Evolutionary conservation across 2,888 invertebrate species (phyloP), one percentile per base, ranked within the genome.

Genomic region (Endomychus coccineus): DNA sequence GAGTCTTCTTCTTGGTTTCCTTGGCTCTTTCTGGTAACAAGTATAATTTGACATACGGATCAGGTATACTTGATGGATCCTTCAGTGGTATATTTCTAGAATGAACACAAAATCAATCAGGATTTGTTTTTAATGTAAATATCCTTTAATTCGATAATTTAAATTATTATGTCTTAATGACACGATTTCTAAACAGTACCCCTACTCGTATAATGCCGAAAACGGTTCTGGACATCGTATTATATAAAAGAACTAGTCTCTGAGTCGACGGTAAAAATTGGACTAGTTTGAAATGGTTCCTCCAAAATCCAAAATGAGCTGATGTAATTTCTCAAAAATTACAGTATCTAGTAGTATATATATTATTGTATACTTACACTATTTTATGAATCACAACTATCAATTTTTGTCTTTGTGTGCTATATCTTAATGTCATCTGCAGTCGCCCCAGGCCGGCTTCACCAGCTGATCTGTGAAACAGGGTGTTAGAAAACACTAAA

Each of bases 11-110:
- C 64, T 91, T 91, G 0, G 85, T 80, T 46, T 89, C 88, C 65
- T 86, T 88, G 28, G 83, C 76, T 36, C 87, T 77, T 36, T 86
- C 87, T 0, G 91, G 91, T 41, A 90, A 68, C 45, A 91, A 69
- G 61, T 91, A 89, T 16, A 91, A 63, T 61, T 91, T 91, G 0
- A 90, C 89, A 59, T 90, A 91, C 0, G 91, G 90, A 68, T 91
- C 90, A 1, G 90, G 91, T 54, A 89, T 80, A 60, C 82, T 87
- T 44, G 76, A 74, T 2, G 85, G 83, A 62, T 89, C 89, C 53
- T 83, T 84, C 23, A 58, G 24, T 33, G 38, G 49, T 28, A 46
- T 45, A 34, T 48, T 44, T 11, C 44, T 44, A 36, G 32, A 46
- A 39, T 30, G n/a, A n/a, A n/a, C n/a, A n/a, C n/a, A n/a, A n/a